phyloP scores from a whole-genome alignment of 2,888 invertebrate species.

The Esperia sulphurella region DNA sequence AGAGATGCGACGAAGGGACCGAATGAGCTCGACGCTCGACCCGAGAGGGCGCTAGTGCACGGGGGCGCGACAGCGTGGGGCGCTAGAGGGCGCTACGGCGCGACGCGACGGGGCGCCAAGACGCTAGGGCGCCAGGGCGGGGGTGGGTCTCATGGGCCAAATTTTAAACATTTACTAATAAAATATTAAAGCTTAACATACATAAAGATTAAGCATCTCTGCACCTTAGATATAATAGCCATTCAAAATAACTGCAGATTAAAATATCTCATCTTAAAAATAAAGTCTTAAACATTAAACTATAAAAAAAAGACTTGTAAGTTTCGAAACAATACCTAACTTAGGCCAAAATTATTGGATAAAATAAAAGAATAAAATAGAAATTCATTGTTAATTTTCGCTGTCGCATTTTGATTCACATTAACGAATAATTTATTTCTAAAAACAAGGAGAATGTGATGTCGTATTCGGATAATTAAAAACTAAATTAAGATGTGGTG shows the following conservation, averaged over 20 bases:
- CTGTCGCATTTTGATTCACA: slow-evolving; percentile 46
- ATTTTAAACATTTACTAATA: slow-evolving; percentile 78
- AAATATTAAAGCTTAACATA: slow-evolving; percentile 80
- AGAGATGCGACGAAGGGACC: slow-evolving; percentile 19
- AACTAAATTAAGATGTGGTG: slow-evolving; percentile 44
- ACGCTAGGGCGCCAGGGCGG: slow-evolving; percentile 41
- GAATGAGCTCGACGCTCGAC: slow-evolving; percentile 6
- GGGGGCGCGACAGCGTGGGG: slow-evolving; percentile 27
- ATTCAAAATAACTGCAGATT: slow-evolving; percentile 78
- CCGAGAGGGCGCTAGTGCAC: slow-evolving; percentile 24
- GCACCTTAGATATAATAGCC: slow-evolving; percentile 79
- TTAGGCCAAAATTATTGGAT: slow-evolving; percentile 68
- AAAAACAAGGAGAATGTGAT: slow-evolving; percentile 48
- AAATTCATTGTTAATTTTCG: slow-evolving; percentile 65
- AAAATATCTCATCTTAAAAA: slow-evolving; percentile 79
- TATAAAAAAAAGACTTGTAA: slow-evolving; percentile 60
- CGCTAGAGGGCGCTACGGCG: slow-evolving; percentile 23
- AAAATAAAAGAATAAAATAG: slow-evolving; percentile 41
- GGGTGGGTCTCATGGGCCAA: slow-evolving; percentile 54
- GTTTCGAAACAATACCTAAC: slow-evolving; percentile 60
- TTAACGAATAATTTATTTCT: slow-evolving; percentile 27
- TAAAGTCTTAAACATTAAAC: slow-evolving; percentile 75
- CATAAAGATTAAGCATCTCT: slow-evolving; percentile 80
- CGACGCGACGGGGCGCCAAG: slow-evolving; percentile 26
- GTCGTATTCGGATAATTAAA: slow-evolving; percentile 43